A percentile compares a stretch with the other conserved stretches of the same genome.
phyloP scores from a whole-genome alignment of 2,888 invertebrate species.

The Cactoblastis cactorum region DNA sequence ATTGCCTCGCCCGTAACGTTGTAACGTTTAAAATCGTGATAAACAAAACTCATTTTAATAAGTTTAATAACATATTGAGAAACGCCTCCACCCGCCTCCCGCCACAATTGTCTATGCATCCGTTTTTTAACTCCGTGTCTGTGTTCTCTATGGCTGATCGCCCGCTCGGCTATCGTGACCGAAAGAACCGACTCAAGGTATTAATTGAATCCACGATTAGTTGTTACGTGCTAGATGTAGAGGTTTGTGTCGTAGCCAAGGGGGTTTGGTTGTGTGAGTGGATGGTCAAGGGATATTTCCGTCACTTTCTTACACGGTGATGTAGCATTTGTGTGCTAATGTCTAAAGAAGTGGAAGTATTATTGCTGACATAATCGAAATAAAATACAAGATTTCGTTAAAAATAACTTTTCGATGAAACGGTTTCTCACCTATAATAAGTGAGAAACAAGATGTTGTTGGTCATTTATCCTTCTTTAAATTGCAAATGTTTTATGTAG shows the following conservation, averaged over 20 bases:
- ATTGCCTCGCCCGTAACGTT: too few species aligned
- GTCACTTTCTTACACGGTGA: slow-evolving; percentile 24
- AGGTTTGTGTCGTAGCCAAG: slow-evolving; percentile 77
- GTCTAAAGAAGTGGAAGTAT: too few species aligned
- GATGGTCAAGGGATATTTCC: slow-evolving; percentile 55
- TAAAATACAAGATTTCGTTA: too few species aligned
- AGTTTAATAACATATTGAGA: background rate
- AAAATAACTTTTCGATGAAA: too few species aligned
- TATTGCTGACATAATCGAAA: too few species aligned
- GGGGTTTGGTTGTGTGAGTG: slow-evolving; percentile 72
- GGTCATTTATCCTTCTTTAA: too few species aligned
- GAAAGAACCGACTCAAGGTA: slow-evolving; percentile 80
- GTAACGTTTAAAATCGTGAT: too few species aligned
- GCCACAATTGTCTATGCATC: slow-evolving; percentile 66
- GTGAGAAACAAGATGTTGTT: too few species aligned
- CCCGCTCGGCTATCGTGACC: slow-evolving; percentile 81
- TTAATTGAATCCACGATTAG: slow-evolving; percentile 57
- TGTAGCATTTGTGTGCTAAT: background rate
- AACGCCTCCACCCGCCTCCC: background rate
- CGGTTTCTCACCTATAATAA: too few species aligned
- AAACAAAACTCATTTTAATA: too few species aligned
- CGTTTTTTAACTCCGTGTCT: slow-evolving; percentile 80
- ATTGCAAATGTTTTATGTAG: too few species aligned
- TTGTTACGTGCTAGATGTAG: slow-evolving; percentile 65
- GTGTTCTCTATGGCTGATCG: slow-evolving; percentile 86